Base-by-base conservation (phyloP, 2,888 invertebrate genomes). In the Papilio elwesi region DNA sequence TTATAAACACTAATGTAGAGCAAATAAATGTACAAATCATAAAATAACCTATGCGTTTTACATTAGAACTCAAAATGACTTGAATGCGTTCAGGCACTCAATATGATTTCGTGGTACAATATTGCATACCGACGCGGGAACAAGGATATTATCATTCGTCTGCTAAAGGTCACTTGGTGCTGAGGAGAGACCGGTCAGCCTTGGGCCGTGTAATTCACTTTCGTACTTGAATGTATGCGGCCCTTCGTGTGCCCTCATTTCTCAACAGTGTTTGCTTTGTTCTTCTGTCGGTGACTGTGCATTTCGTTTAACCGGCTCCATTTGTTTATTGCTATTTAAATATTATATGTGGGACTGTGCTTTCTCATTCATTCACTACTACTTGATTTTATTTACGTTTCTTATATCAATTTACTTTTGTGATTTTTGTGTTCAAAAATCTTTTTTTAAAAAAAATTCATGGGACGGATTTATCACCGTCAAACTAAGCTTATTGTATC, bases 171-270 rank as follows among this genome's bases (percentile, higher is more conserved):
- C 90, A 90, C 88, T 88, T 85, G 89, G 88, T 89, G 59, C 89
- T 89, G 90, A 92, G 90, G 88, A 88, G 90, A 90, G 90, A 93
- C 93, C 88, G 89, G 93, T 91, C 93, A 92, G 87, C 93, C 93
- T 93, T 93, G 93, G 83, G 85, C 82, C 78, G 83, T 84, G 87
- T 90, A 89, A 87, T 90, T 91, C 91, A 91, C 92, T 92, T 93
- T 93, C 92, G 89, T 87, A 89, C 87, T 85, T 80, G 80, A 83
- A 81, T 82, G 81, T 80, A 85, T 84, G 78, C 78, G 89, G 92
- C 92, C 93, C 93, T 92, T 91, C 85, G 82, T 84, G 83, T 86
- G 92, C 85, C 92, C 92, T 89, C 92, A 91, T 91, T 93, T 90
- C 90, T 85, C 85, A 87, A 89, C 82, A 79, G 79, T 82, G 83